A percentile compares a stretch with the other conserved stretches of the same genome.
Conservation (phyloP, 2,113 vertebrate species). For the Probosciger aterrimus region DNA sequence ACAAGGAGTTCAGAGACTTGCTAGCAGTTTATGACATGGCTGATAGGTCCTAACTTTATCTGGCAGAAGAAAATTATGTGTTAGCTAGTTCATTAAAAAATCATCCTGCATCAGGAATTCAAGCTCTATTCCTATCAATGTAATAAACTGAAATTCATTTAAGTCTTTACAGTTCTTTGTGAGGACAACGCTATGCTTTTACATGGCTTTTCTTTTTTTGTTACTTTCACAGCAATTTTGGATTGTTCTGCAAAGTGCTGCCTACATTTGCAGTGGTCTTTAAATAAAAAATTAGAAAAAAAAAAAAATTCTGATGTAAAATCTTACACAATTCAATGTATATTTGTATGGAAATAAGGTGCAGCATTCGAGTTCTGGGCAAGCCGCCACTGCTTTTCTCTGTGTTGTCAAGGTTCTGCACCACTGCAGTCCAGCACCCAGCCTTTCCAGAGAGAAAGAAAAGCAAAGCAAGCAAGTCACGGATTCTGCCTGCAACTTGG, state of each 20-base stretch:
- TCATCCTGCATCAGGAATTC: not conserved
- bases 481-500: not conserved
- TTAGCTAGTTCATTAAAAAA: conserved; percentile 2
- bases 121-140: not conserved
- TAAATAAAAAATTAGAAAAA: not conserved
- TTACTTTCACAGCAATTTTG: not conserved
- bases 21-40: not conserved
- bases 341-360: conserved; percentile 41
- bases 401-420: not conserved
- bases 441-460: not conserved
- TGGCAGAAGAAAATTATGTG: not conserved
- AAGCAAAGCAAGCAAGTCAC: not conserved
- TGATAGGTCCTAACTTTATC: not conserved
- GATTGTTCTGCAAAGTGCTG: not conserved
- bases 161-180: not conserved
- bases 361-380: conserved; percentile 23
- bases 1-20: not conserved
- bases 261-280: not conserved
- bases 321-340: not conserved
- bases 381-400: not conserved
- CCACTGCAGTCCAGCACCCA: not conserved
- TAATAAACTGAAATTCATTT: not conserved
- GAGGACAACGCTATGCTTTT: not conserved
- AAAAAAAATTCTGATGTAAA: not conserved
- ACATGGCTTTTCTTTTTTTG: not conserved